Percentiles rank a stretch among this genome's conserved stretches.
phyloP scores from a whole-genome alignment of 2,113 vertebrate species.

The Strigops habroptila region DNA sequence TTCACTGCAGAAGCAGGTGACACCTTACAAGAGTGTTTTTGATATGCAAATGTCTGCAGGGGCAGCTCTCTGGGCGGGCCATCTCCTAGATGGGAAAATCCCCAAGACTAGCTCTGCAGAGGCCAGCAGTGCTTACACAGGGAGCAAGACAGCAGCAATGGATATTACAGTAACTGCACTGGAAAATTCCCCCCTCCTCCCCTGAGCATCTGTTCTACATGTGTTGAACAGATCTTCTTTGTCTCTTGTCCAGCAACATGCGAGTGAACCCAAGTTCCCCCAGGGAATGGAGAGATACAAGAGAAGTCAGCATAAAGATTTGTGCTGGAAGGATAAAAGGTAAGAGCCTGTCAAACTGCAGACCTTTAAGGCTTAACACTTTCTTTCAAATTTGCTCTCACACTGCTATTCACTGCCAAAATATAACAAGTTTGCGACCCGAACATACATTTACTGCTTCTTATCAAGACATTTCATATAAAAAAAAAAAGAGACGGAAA shows the following conservation, averaged over 20 bases:
- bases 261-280: conserved; percentile 36
- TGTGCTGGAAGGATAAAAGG: conserved; percentile 61
- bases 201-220: conserved; percentile 69
- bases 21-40: neutral
- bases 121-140: neutral
- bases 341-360: conserved; percentile 60
- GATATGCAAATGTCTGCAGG: neutral
- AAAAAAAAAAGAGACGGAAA: neutral
- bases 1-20: neutral
- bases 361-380: conserved; percentile 61
- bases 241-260: conserved; percentile 58
- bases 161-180: conserved; percentile 40
- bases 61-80: conserved; percentile 21
- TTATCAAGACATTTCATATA: conserved; percentile 7
- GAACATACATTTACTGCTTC: conserved; percentile 7
- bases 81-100: neutral
- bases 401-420: conserved; percentile 17
- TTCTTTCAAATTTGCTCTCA: conserved; percentile 54
- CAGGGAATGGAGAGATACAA: conserved; percentile 39
- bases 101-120: conserved; percentile 6
- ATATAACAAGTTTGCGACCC: neutral
- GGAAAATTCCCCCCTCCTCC: conserved; percentile 38
- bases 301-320: conserved; percentile 60
- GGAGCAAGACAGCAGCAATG: conserved; percentile 49
- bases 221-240: conserved; percentile 59